Evolutionary conservation across 2,797 vertebrate genomes (phyloP), one percentile per base, ranked within the genome.

Genomic region (Hyperoplus lanceolatus): DNA sequence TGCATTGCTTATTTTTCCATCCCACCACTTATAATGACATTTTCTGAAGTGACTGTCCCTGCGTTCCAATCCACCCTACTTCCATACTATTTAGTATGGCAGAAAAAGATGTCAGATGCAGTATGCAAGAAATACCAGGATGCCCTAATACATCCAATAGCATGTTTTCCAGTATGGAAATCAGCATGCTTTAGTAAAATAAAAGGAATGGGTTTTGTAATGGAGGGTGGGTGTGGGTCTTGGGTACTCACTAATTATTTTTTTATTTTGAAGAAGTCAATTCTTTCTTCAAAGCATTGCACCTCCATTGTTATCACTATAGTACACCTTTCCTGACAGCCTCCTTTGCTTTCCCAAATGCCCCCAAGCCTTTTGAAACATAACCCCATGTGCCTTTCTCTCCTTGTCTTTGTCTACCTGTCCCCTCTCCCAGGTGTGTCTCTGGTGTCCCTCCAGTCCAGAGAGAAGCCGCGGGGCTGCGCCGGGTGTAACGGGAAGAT

Each of bases 401-500:
- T 49, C 2, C 39, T 1, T 59, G 16, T 43, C 36, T 4, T 3
- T 29, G n/a, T 65, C 48, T 51, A 14, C 39, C 67, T 74, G 50
- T 51, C 0, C 55, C 68, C 68, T 29, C 15, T 9, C 57, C 38
- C 91, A 99, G 98, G 97, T 79, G 97, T 99, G 90, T 97, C 97
- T 0, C 97, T 99, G 91, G 94, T 99, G 85, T 98, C 97, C 48
- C 96, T 99, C 62, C 97, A 98, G 87, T 97, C 98, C 89, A 97
- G 98, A 85, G 97, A 97, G 88, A 99, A 98, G 92, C 96, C 97
- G 88, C 96, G 98, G 90, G 97, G 97, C 89, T 99, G 98, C 0
- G 98, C 98, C 0, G 98, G 98, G 88, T 99, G 98, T 87, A 98
- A 99, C 87, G 95, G 97, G 14, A 98, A 96, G 94, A 99, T 99